Conservation (phyloP, 2,888 invertebrate genomes). For the Tuta absoluta region DNA sequence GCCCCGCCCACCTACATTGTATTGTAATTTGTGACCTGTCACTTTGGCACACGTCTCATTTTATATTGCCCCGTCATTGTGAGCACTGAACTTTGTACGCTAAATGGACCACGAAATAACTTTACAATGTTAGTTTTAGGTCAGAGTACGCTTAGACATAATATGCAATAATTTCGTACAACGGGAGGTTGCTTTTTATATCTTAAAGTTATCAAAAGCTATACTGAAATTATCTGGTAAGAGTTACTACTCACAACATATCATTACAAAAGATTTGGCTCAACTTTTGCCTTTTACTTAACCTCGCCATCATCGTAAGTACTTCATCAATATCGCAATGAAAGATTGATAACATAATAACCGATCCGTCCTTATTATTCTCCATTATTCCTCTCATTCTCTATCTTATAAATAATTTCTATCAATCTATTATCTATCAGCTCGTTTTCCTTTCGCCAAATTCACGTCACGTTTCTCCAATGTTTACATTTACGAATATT, state of each 20-base stretch:
- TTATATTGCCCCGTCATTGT: constrained; percentile 31
- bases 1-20: constrained; percentile 54
- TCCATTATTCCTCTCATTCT: constrained; percentile 6
- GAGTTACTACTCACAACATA: background rate
- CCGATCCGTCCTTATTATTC: constrained; percentile 21
- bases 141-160: background rate
- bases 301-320: constrained; percentile 6
- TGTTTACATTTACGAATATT: constrained; percentile 59
- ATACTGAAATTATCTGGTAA: background rate
- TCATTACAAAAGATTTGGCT: constrained; percentile 2
- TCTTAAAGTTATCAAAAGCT: too few relatives aligned
- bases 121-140: background rate
- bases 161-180: background rate
- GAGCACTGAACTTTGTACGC: constrained; percentile 12
- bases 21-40: constrained; percentile 61
- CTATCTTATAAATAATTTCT: constrained; percentile 34
- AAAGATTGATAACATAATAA: constrained; percentile 21
- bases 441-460: constrained; percentile 21
- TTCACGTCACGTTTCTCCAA: constrained; percentile 48
- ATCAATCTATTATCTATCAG: constrained; percentile 34
- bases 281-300: constrained; percentile 9
- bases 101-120: constrained; percentile 9
- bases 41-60: constrained; percentile 54
- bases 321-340: constrained; percentile 23
- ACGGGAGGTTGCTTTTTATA: background rate